Base-by-base conservation (phyloP, 2,888 invertebrate genomes). In the Phortica magna region DNA sequence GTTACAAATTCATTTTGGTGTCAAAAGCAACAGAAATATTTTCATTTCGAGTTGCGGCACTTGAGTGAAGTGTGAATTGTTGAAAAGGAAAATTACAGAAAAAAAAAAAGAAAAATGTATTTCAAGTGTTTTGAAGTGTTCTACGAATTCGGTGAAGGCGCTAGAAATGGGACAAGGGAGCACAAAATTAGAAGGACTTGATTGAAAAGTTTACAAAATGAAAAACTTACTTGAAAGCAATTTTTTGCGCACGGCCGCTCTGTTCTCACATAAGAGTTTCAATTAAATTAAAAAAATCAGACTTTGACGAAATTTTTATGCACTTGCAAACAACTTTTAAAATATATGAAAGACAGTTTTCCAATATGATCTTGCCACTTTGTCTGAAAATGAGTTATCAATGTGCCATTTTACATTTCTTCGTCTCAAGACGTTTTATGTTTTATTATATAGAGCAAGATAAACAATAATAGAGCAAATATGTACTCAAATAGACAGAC, bases 1-100 rank as follows among this genome's bases (percentile, higher is more conserved):
- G 84, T 79, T 82, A 82, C 81, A 83, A 84, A 85, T 85, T 83
- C 83, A 84, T 84, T 81, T 80, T 59, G 73, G 77, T 82, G 81
- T 81, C 78, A 70, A 73, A 55, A 68, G n/a, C 78, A 61, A 22
- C 19, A 22, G 5, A 61, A 61, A 61, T 61, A 61, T 61, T 61
- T 61, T 43, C 19, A 42, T 67, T 67, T 67, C 39, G 43, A 9
- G 17, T 42, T 67, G 22, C 41, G 67, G n/a, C 67, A 67, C 67
- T 67, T 67, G 43, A 61, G 61, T 22, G 61, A 19, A 61, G 61
- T 22, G 22, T 61, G 1, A 22, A 22, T 19, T 31, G 19, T 22
- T 22, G 22, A 22, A 61, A 22, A 9, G 12, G 61, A 61, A 22
- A 61, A 22, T 6, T 12, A 22, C 19, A 22, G 22, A 17, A 12